Percentiles rank a stretch among this genome's conserved stretches.
These are phyloP conservation scores for Coracias cyanogaster DNA, from an alignment of 2,797 vertebrate genomes.

Conservation along the genomic window DNA sequence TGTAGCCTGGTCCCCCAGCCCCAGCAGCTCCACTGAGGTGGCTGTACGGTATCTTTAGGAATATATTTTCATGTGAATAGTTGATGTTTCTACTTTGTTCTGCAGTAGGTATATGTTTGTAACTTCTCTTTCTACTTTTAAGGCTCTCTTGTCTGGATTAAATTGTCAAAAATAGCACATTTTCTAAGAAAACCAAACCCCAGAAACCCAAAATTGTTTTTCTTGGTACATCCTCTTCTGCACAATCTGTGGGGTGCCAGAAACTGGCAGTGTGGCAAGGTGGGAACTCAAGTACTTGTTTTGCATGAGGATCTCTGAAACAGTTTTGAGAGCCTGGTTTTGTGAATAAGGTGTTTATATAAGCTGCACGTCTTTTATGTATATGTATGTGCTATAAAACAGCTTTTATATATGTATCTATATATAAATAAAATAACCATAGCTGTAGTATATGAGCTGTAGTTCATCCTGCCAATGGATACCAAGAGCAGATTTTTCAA, in stretches of 20 bases:
- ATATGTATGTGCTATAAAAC: not conserved
- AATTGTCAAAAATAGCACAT: not conserved
- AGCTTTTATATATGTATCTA: not conserved
- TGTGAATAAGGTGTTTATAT: not conserved
- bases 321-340: not conserved
- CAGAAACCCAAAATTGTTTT: not conserved
- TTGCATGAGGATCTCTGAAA: not conserved
- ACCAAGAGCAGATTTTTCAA: not conserved
- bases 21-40: not conserved
- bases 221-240: not conserved
- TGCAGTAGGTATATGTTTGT: not conserved
- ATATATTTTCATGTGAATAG: not conserved
- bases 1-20: not conserved
- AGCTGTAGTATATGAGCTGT: not conserved
- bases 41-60: not conserved
- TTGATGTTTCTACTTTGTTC: not conserved
- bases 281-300: not conserved
- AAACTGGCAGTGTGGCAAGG: not conserved
- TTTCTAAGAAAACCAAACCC: not conserved
- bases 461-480: not conserved
- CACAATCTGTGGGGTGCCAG: not conserved
- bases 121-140: not conserved
- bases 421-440: not conserved
- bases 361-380: not conserved
- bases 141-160: not conserved